Evolutionary conservation across 2,888 invertebrate species (phyloP).

Genomic region (Alcis repandata): DNA sequence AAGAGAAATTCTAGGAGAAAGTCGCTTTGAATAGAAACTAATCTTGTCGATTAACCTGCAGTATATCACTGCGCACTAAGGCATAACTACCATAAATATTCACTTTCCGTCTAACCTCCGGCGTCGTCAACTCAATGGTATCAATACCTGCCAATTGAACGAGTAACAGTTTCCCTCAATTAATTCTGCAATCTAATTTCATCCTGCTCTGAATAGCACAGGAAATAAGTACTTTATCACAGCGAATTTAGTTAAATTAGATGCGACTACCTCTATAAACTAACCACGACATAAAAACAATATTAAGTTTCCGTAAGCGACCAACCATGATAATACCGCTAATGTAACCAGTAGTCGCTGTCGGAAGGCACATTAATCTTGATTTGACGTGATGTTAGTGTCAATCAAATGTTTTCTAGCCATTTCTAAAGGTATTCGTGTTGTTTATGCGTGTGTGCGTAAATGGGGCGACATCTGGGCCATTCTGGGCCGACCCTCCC

Average conservation of each 20-base stretch:
- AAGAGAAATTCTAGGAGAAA: conserved; percentile 76
- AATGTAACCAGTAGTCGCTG: conserved; percentile 46
- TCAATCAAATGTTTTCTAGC: conserved; percentile 45
- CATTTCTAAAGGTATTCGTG: conserved; percentile 41
- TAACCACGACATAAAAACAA: conserved; percentile 28
- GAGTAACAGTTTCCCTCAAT: conserved; percentile 8
- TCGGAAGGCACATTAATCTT: conserved; percentile 43
- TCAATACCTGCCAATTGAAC: conserved; percentile 39
- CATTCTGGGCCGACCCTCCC: conserved; percentile 73
- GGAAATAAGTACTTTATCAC: conserved; percentile 30
- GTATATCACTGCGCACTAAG: conserved; percentile 66
- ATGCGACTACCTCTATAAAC: conserved; percentile 22
- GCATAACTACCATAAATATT: conserved; percentile 68
- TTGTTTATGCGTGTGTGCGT: conserved; percentile 69
- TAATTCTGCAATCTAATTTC: conserved; percentile 12
- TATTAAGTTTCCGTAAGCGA: conserved; percentile 43
- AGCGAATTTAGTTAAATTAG: conserved; percentile 18
- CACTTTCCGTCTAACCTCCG: conserved; percentile 62
- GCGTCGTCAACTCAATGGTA: conserved; percentile 51
- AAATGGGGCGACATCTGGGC: conserved; percentile 75
- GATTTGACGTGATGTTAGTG: conserved; percentile 43
- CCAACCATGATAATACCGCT: conserved; percentile 42
- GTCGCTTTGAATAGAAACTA: conserved; percentile 79
- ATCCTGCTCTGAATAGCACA: conserved; percentile 25
- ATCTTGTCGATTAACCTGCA: conserved; percentile 71